Base-by-base conservation (phyloP, 2,888 invertebrate genomes). In the Alloscopus bannaensis region DNA sequence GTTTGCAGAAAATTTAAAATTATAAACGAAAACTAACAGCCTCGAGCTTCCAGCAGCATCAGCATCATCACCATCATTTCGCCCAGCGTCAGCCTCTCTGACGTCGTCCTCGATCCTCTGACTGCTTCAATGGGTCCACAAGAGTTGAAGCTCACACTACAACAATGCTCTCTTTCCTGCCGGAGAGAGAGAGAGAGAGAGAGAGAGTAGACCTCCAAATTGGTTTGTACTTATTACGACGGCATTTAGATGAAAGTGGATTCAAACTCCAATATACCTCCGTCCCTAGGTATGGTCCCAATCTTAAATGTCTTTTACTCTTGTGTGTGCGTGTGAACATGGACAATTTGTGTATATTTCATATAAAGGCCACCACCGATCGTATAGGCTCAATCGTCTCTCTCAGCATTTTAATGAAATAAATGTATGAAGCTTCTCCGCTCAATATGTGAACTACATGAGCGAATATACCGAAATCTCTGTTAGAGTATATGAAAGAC, bases 11-110 rank as follows among this genome's bases (percentile, higher is more conserved):
- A 76, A 76, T 76, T 76, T 76, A 76, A 76, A 76, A 76, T 76
- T 76, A 76, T 76, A 76, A 76, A 76, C 76, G 76, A 76, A 76
- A 76, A 76, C 76, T 76, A 76, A 76, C 76, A 76, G 76, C 76
- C 69, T 50, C 22, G 62, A 76, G 76, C 66, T 50, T 64, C 26
- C 45, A 11, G 26, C 62, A 62, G 62, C 40, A 59, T 26, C 62
- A 62, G 40, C 18, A 22, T 8, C 18, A 40, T n/a, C n/a, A n/a
- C n/a, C n/a, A n/a, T n/a, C 20, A 47, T 11, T 4, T 16, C 28
- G 11, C 57, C 29, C 13, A 47, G n/a, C n/a, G 8, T 3, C 22
- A 22, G 8, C 24, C 26, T 26, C 55, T 55, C 55, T 3, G 4
- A 16, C 40, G 3, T 26, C 50, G 50, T n/a, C n/a, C 36, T 13